Evolutionary conservation across 2,797 vertebrate species (phyloP).

Genomic region (Hydrophis major): DNA sequence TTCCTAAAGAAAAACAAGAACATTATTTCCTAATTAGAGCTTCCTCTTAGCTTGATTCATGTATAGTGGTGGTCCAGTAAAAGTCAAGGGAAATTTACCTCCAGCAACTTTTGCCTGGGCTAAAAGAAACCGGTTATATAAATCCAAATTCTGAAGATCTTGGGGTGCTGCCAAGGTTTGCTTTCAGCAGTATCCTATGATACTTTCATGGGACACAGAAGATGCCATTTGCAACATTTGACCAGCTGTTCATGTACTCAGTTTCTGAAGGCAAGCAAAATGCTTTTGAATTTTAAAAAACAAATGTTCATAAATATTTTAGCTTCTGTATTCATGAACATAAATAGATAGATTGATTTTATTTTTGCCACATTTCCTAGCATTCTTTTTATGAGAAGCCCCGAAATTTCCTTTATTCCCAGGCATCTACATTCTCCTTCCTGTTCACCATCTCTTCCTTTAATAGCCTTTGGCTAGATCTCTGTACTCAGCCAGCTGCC

Average conservation of each 20-base stretch:
- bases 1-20: not conserved
- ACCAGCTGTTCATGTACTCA: not conserved
- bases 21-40: not conserved
- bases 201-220: not conserved
- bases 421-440: conserved; percentile 6
- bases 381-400: not conserved
- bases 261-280: not conserved
- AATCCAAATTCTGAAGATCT: not conserved
- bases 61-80: conserved; percentile 21
- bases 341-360: not conserved
- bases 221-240: not conserved
- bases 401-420: not conserved
- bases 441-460: conserved; percentile 26
- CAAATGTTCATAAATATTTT: not conserved
- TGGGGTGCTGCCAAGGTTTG: not conserved
- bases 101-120: not conserved
- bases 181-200: not conserved
- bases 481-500: conserved; percentile 48
- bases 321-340: not conserved
- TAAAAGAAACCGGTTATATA: not conserved
- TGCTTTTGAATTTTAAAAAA: not conserved
- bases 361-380: not conserved
- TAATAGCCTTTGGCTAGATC: conserved; percentile 39
- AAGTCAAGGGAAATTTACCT: conserved; percentile 33
- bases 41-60: conserved; percentile 16